These are phyloP conservation scores for Tryphoninae sp. DNA, from an alignment of 2,888 invertebrate genomes.

Conservation along the genomic window DNA sequence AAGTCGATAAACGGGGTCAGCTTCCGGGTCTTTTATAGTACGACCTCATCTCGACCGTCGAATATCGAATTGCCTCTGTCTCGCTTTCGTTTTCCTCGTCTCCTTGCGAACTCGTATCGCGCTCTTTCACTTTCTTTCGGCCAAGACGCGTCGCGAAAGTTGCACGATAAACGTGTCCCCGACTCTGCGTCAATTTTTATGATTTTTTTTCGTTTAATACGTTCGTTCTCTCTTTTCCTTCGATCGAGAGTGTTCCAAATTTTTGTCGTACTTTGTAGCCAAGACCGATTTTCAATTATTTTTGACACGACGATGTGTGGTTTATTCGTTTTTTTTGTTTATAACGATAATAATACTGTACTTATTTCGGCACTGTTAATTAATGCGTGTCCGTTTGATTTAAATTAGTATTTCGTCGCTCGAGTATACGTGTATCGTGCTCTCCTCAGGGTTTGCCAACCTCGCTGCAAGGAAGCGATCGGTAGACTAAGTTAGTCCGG, in stretches of 20 bases:
- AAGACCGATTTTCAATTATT: not conserved
- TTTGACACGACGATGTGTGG: not conserved
- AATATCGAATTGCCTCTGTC: slow-evolving; percentile 17
- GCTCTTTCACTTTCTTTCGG: slow-evolving; percentile 49
- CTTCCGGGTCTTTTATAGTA: slow-evolving; percentile 59
- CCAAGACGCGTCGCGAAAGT: slow-evolving; percentile 41
- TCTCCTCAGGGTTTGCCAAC: slow-evolving; percentile 63
- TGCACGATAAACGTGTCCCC: not conserved
- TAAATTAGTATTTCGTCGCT: slow-evolving; percentile 21
- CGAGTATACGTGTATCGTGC: slow-evolving; percentile 31
- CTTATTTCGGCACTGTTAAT: slow-evolving; percentile 17
- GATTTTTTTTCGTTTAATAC: not conserved
- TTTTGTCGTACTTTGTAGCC: slow-evolving; percentile 19
- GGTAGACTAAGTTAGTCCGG: slow-evolving; percentile 78
- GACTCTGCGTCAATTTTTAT: not conserved
- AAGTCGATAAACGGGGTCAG: slow-evolving; percentile 53
- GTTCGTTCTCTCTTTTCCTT: not conserved
- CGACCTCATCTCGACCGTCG: slow-evolving; percentile 58
- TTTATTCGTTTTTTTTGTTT: not conserved
- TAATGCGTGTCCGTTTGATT: slow-evolving; percentile 26
- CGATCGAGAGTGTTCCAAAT: not conserved
- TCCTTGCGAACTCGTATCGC: not conserved
- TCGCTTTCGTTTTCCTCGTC: slow-evolving; percentile 43
- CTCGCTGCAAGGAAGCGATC: slow-evolving; percentile 76
- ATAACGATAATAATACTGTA: slow-evolving; percentile 43